Base-by-base conservation (phyloP, 92 coral and sea anemone genomes). In the Phenganax stokvisi region DNA sequence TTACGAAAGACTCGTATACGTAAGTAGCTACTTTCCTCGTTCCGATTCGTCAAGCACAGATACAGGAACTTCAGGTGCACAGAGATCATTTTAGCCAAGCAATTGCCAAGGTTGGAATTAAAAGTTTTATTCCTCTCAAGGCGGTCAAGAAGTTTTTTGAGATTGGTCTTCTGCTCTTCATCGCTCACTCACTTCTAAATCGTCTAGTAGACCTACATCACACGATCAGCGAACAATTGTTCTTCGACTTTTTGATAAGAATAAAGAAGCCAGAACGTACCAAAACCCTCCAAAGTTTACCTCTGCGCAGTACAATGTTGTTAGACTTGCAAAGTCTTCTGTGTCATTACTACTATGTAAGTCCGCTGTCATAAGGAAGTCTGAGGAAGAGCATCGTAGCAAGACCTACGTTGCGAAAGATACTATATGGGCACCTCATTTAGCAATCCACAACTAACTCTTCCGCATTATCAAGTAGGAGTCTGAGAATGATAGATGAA, bases 1-100 rank as follows among this genome's bases (percentile, higher is more conserved):
- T 37, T 37, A 5, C 47, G 5, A 37, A 37, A 37, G 47, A 37
- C 47, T 37, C 47, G 47, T 61, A 1, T 61, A 7, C 28, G 67
- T 8, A 68, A 28, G 73, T 30, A 20, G 25, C 25, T 20, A 29
- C 31, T 37, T 68, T 68, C 47, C 73, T 20, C 73, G 73, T 68
- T 68, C 73, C 53, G 54, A 68, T 68, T 68, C 73, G 5, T 68
- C 73, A 68, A 68, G n/a, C 7, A 68, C 53, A 68, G 53, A 37
- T 64, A 37, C 70, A 28, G 27, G 70, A 6, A 20, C 47, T 17
- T 64, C 47, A 37, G 47, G 47, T 37, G 5, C 2, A 37, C 47
- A 37, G 47, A 37, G 47, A 37, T 5, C 2, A 37, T 37, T 37
- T 37, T 37, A 44, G 47, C 9, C 37, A 64, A 20, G 70, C 27